Evolutionary conservation across 2,113 vertebrate species (phyloP), one percentile per base, ranked within the genome.

Genomic region (Podilymbus podiceps): DNA sequence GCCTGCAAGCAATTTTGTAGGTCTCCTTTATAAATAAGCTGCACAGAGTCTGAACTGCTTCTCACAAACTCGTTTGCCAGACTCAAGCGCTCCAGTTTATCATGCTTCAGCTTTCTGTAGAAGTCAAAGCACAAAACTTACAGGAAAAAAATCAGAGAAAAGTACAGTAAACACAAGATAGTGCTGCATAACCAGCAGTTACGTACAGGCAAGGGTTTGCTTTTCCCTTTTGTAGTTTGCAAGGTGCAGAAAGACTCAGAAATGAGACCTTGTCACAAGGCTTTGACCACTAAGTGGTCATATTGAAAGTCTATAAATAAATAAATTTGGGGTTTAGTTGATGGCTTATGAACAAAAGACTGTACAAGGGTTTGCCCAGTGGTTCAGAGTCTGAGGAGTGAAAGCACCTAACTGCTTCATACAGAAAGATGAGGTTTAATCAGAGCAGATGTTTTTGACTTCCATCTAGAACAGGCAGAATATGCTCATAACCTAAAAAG

Each of bases 121-220:
- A 87, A 78, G 82, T n/a, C 56, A 91, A 87, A 76, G 33, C 10
- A 44, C 44, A 47, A 91, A 69, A 68, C 12, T 13, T 8, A 20
- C 66, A 79, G 74, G 69, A 85, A 85, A 30, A 30, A 60, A 89
- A 31, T 24, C 62, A 90, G 67, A 85, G 40, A 50, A 84, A 78
- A 24, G 0, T 38, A 55, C 12, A 4, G 16, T 21, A 35, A 76
- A 44, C 2, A 10, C 0, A 38, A 60, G 40, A 22, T 15, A 38
- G 38, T 27, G 10, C 44, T 12, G 21, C 18, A 6, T 5, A 50
- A 40, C 11, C 2, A 2, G 40, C 46, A 77, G 60, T 31, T 42
- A 23, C 3, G 31, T 47, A 33, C 31, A 40, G 31, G 56, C 33
- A 66, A 56, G 55, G 40, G 44, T 14, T 42, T 71, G 52, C 64